A percentile compares a stretch with the other conserved stretches of the same genome.
Conservation (phyloP, 37 sponge, comb jelly and placozoan species). For the Ephydatia muelleri region DNA sequence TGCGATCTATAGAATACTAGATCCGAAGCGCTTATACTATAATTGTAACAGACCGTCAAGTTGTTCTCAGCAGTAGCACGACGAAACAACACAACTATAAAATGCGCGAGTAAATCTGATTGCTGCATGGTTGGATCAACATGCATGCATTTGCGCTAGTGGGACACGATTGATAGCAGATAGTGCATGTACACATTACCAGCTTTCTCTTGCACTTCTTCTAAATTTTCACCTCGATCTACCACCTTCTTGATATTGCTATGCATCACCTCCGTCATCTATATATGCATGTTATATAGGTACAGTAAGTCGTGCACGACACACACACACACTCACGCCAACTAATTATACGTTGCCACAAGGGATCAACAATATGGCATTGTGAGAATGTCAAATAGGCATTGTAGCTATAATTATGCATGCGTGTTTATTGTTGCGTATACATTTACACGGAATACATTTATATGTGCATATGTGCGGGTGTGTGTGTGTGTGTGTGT, state of each 20-base stretch:
- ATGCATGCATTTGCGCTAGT: too few relatives aligned
- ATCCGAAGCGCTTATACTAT: too few relatives aligned
- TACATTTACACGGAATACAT: background rate
- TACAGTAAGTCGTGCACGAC: background rate
- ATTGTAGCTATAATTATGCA: background rate
- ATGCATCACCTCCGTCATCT: background rate
- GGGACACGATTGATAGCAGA: too few relatives aligned
- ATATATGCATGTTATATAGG: background rate
- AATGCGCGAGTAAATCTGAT: too few relatives aligned
- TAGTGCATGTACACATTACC: background rate
- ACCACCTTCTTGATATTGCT: background rate
- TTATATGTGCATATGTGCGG: background rate
- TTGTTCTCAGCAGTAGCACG: too few relatives aligned
- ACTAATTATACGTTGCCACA: too few relatives aligned
- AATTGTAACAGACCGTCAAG: too few relatives aligned
- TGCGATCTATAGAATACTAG: too few relatives aligned
- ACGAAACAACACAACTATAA: too few relatives aligned
- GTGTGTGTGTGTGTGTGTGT: slow-evolving; percentile 39
- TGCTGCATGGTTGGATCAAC: too few relatives aligned
- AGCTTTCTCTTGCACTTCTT: background rate
- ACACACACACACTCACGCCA: too few relatives aligned
- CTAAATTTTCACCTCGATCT: background rate
- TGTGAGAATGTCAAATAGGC: background rate
- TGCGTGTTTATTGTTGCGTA: background rate
- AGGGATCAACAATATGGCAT: background rate